Conservation (phyloP, 1,140 invertebrate species). For the Probaryconus sp. region DNA sequence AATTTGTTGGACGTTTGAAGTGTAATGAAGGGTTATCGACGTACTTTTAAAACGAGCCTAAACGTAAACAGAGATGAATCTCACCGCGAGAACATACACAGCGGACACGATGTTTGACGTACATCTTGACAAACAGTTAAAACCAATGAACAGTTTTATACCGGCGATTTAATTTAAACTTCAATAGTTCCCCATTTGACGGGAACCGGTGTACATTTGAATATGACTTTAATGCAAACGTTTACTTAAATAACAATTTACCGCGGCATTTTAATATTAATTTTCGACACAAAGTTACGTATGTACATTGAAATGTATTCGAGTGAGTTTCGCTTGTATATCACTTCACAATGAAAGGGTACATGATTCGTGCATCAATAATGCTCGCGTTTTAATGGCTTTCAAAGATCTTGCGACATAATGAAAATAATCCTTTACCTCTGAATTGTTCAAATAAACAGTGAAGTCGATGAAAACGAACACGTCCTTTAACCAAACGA, state of each 20-base stretch:
- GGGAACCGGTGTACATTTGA: slow-evolving; percentile 12
- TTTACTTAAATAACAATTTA: slow-evolving; percentile 16
- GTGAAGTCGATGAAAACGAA: too few species aligned
- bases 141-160: slow-evolving; percentile 45
- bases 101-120: slow-evolving; percentile 43
- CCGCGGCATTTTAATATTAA: slow-evolving; percentile 14
- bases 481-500: too few species aligned
- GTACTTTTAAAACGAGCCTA: slow-evolving; percentile 23
- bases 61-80: slow-evolving; percentile 12
- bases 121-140: slow-evolving; percentile 36
- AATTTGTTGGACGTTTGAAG: too few species aligned
- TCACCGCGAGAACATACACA: slow-evolving; percentile 13
- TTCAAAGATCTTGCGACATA: slow-evolving; percentile 5
- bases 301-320: not conserved
- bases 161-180: slow-evolving; percentile 34
- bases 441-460: too few species aligned
- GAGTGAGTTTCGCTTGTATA: not conserved
- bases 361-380: slow-evolving; percentile 24
- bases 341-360: slow-evolving; percentile 10
- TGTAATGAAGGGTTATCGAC: slow-evolving; percentile 42
- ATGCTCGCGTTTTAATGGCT: slow-evolving; percentile 4
- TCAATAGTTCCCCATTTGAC: not conserved
- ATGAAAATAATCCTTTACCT: slow-evolving; percentile 1
- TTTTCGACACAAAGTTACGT: not conserved
- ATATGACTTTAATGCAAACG: slow-evolving; percentile 8